phyloP scores from a whole-genome alignment of 2,888 invertebrate genomes.

The Cryptocephalus moraei region DNA sequence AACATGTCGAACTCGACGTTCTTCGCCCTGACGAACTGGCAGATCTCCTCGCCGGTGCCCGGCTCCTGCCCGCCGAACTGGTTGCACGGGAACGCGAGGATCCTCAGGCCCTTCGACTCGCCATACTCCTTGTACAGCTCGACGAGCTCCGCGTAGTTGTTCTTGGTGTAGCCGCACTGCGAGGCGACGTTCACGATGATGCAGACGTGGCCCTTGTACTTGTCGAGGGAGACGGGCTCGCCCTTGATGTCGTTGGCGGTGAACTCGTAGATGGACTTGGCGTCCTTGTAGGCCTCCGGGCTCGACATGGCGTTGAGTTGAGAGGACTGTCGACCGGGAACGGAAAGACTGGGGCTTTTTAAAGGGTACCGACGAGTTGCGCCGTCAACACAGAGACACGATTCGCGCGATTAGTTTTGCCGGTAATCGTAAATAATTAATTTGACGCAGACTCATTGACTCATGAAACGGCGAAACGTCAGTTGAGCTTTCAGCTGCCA shows the following conservation, averaged over 20 bases:
- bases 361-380: too few species aligned
- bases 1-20: constrained; percentile 64
- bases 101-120: constrained; percentile 61
- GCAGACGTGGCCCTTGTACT: constrained; percentile 71
- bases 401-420: too few species aligned
- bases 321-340: background rate
- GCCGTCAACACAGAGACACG: too few species aligned
- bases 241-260: constrained; percentile 72
- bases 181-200: constrained; percentile 84
- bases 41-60: constrained; percentile 51
- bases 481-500: too few species aligned
- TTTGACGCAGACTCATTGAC: too few species aligned
- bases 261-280: constrained; percentile 71
- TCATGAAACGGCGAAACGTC: too few species aligned
- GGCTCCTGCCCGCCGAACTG: constrained; percentile 69
- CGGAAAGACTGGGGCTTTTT: too few species aligned
- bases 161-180: constrained; percentile 72
- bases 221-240: constrained; percentile 65
- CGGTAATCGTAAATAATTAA: too few species aligned
- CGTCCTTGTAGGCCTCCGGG: constrained; percentile 50
- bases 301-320: constrained; percentile 14
- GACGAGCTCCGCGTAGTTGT: constrained; percentile 75
- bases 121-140: constrained; percentile 63
- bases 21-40: constrained; percentile 49
- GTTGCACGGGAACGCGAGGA: constrained; percentile 80